These are phyloP conservation scores for Glaucomys volans DNA, from an alignment of 2,113 vertebrate genomes.

Conservation along the genomic window DNA sequence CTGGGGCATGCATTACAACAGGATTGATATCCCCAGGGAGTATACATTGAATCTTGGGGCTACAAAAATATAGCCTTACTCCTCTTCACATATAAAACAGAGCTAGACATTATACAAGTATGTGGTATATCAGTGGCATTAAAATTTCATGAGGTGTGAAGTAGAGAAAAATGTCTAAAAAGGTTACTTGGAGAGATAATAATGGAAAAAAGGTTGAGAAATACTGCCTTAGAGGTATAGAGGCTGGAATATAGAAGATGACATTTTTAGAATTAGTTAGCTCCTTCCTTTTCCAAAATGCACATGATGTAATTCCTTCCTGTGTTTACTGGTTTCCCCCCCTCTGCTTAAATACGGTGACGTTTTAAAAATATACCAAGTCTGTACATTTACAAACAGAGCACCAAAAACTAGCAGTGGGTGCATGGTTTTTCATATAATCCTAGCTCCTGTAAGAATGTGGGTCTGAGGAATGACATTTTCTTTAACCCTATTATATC, in stretches of 20 bases:
- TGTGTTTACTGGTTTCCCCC: background rate
- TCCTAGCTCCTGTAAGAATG: background rate
- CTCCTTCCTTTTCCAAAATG: background rate
- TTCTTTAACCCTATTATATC: background rate
- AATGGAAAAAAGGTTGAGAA: background rate
- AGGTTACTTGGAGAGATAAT: background rate
- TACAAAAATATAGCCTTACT: background rate
- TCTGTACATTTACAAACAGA: background rate
- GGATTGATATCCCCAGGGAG: background rate
- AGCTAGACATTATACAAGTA: background rate
- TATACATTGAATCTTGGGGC: background rate
- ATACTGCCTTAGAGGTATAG: background rate
- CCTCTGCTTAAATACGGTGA: background rate
- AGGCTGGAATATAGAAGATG: background rate
- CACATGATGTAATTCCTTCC: background rate
- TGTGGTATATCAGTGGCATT: background rate
- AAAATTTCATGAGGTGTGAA: background rate
- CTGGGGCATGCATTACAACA: background rate
- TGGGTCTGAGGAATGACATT: background rate
- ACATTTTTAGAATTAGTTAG: background rate
- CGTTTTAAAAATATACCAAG: background rate
- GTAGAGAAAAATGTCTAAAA: constrained; percentile 17
- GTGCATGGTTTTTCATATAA: background rate
- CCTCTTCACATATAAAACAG: background rate
- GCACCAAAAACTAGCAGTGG: background rate